Percentiles rank a stretch among this genome's conserved stretches.
Evolutionary conservation across 1,140 invertebrate species (phyloP).

Genomic region (Drosophila equinoxialis): DNA sequence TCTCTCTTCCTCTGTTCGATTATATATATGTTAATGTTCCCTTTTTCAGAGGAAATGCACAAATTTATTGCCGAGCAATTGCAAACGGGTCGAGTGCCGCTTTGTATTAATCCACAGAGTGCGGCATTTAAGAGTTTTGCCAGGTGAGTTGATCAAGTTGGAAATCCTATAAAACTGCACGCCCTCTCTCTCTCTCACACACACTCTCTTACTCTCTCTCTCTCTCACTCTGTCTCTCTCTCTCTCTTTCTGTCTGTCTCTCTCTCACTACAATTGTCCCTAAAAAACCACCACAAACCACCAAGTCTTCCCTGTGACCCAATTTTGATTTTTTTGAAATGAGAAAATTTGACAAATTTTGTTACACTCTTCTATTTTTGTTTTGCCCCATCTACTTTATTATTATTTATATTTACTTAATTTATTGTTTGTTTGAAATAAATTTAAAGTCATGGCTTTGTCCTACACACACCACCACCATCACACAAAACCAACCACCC

Average conservation of each 20-base stretch:
- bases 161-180: slow-evolving; percentile 25
- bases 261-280: slow-evolving; percentile 27
- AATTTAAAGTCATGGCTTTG: slow-evolving; percentile 50
- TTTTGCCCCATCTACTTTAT: background rate
- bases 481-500: background rate
- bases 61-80: slow-evolving; percentile 98
- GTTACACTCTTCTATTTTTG: background rate
- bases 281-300: background rate
- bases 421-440: background rate
- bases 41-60: slow-evolving; percentile 95
- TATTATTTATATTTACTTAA: slow-evolving; percentile 9
- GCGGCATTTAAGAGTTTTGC: slow-evolving; percentile 99
- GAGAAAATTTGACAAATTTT: slow-evolving; percentile 28
- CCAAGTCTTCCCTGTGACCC: too few relatives aligned
- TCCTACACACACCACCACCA: background rate
- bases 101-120: slow-evolving; percentile 99
- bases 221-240: background rate
- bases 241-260: too few relatives aligned
- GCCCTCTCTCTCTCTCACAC: slow-evolving; percentile 5
- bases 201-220: background rate
- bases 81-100: slow-evolving; percentile 95
- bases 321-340: background rate
- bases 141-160: slow-evolving; percentile 90
- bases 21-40: background rate
- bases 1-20: too few relatives aligned